These are phyloP conservation scores for Zeus faber DNA, from an alignment of 2,113 vertebrate genomes.

Conservation along the genomic window DNA sequence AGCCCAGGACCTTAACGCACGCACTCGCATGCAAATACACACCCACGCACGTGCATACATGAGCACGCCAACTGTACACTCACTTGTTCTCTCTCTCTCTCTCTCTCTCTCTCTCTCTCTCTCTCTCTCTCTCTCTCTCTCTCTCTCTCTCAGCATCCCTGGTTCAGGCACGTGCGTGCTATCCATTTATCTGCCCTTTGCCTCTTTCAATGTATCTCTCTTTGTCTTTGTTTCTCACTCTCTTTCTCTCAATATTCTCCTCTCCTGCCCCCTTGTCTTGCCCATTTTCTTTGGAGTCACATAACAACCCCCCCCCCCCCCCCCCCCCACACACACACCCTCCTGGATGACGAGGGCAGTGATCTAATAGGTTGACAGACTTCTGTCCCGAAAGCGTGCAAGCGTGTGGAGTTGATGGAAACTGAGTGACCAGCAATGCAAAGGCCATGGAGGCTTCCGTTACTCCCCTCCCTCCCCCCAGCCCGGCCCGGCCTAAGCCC, in stretches of 20 bases:
- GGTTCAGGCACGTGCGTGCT: not conserved
- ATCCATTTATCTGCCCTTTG: not conserved
- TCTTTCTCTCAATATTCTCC: no score
- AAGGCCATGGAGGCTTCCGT: conserved; percentile 24
- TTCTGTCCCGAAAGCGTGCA: conserved; percentile 32
- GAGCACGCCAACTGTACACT: conserved; percentile 8
- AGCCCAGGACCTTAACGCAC: conserved; percentile 7
- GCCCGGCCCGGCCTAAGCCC: conserved; percentile 6
- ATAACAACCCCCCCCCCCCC: no score
- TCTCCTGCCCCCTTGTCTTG: conserved; percentile 14
- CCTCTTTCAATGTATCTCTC: conserved; percentile 7
- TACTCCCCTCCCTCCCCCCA: not conserved
- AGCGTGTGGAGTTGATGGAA: conserved; percentile 43
- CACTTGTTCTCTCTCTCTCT: not conserved
- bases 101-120: no score
- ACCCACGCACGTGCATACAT: conserved; percentile 5
- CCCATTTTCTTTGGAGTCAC: not conserved
- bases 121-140: no score
- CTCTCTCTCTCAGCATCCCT: not conserved
- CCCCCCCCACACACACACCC: no score
- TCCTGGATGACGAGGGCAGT: no score
- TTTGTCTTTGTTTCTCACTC: conserved; percentile 1
- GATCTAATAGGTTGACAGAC: conserved; percentile 49
- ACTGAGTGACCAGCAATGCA: conserved; percentile 43
- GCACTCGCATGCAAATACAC: conserved; percentile 28